phyloP scores from a whole-genome alignment of 1,140 invertebrate genomes.

The Wasmannia auropunctata region DNA sequence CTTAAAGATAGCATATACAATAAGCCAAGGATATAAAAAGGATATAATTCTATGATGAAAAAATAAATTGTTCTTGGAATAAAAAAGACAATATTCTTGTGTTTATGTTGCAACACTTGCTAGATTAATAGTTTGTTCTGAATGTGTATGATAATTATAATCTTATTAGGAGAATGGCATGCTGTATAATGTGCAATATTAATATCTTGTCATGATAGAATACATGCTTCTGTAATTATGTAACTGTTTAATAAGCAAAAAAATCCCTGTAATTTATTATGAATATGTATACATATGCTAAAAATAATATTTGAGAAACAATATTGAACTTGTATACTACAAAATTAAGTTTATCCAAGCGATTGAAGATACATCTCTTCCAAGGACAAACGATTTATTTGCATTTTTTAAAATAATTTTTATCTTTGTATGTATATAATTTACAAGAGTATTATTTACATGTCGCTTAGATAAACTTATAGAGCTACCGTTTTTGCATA shows the following conservation, averaged over 20 bases:
- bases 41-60: neutral
- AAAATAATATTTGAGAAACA: slow-evolving; percentile 24
- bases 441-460: neutral
- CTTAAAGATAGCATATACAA: slow-evolving; percentile 4
- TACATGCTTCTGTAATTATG: slow-evolving; percentile 57
- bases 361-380: neutral
- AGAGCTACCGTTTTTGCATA: slow-evolving; percentile 12
- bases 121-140: slow-evolving; percentile 44
- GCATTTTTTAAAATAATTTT: neutral
- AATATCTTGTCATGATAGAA: neutral
- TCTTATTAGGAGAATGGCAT: slow-evolving; percentile 23
- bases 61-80: slow-evolving; percentile 32
- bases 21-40: neutral
- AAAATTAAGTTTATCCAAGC: slow-evolving; percentile 55
- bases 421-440: neutral
- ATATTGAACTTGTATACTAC: neutral
- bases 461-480: slow-evolving; percentile 64
- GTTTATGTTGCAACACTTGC: slow-evolving; percentile 12
- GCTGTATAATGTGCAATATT: slow-evolving; percentile 37
- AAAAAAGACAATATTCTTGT: slow-evolving; percentile 20
- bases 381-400: neutral
- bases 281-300: neutral
- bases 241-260: slow-evolving; percentile 34
- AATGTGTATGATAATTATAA: slow-evolving; percentile 10
- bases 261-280: neutral